A percentile compares a stretch with the other conserved stretches of the same genome.
These are phyloP conservation scores for Diploscapter pachys DNA, from an alignment of 1,140 invertebrate genomes.

Conservation along the genomic window DNA sequence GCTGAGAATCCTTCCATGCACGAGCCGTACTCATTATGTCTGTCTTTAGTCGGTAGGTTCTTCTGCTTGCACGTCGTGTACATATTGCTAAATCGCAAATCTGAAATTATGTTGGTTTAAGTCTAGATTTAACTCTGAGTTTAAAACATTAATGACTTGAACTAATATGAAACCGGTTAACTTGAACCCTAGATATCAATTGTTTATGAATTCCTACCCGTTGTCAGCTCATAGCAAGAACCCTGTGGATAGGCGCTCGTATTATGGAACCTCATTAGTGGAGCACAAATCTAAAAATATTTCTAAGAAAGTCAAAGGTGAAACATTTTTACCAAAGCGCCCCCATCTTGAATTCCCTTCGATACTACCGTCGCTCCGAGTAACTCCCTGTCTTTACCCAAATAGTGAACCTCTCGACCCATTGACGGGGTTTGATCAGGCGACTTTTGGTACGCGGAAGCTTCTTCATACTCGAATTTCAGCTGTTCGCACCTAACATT, in stretches of 20 bases:
- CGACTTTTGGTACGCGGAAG: slow-evolving; percentile 8
- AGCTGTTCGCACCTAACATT: slow-evolving; percentile 19
- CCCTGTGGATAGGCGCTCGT: slow-evolving; percentile 27
- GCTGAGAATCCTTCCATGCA: slow-evolving; percentile 56
- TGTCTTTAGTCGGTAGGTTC: slow-evolving; percentile 46
- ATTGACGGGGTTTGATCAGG: slow-evolving; percentile 8
- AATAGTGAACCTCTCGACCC: slow-evolving; percentile 11
- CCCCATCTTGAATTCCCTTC: slow-evolving; percentile 24
- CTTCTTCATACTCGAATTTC: slow-evolving; percentile 28
- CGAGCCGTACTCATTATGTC: slow-evolving; percentile 57
- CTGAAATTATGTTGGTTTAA: no score
- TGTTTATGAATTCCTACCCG: neutral
- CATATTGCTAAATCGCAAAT: neutral
- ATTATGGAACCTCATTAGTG: slow-evolving; percentile 31
- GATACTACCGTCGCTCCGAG: slow-evolving; percentile 24
- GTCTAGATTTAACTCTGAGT: no score
- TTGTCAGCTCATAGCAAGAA: slow-evolving; percentile 33
- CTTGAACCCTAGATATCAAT: no score
- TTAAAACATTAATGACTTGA: no score
- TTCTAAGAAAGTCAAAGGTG: neutral
- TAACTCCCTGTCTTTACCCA: slow-evolving; percentile 29
- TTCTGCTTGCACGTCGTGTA: slow-evolving; percentile 24
- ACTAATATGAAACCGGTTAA: no score
- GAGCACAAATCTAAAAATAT: slow-evolving; percentile 31
- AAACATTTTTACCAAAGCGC: slow-evolving; percentile 19